Conservation (phyloP, 2,888 invertebrate species). For the Lamellibrachia columna region DNA sequence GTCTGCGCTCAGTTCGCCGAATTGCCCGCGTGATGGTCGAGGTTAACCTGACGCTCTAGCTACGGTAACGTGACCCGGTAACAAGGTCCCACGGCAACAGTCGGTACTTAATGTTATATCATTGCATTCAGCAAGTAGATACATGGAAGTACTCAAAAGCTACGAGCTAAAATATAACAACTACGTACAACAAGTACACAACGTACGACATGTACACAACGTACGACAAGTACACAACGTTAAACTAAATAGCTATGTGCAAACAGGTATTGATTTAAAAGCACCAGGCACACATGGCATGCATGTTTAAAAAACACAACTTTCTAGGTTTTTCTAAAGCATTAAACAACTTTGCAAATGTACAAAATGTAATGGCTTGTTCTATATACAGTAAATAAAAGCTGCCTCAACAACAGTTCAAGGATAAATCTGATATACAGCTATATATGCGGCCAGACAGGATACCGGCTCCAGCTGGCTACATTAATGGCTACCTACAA, state of each 20-base stretch:
- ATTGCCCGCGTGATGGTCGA: not conserved
- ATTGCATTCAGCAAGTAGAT: not conserved
- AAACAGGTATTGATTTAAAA: not conserved
- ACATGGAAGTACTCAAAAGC: not conserved
- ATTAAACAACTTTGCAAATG: not conserved
- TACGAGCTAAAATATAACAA: not conserved
- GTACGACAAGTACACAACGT: not conserved
- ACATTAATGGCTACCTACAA: not conserved
- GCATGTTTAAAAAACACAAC: not conserved
- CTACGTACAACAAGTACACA: not conserved
- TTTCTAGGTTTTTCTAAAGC: not conserved
- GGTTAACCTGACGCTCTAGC: not conserved
- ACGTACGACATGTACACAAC: not conserved
- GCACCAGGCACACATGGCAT: not conserved
- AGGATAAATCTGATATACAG: not conserved
- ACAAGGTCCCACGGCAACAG: not conserved
- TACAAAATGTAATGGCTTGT: not conserved
- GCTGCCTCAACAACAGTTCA: not conserved
- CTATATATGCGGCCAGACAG: not conserved
- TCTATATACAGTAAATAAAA: not conserved
- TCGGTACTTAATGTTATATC: not conserved
- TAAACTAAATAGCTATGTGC: not conserved
- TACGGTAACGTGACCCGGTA: not conserved
- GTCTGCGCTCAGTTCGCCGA: not conserved
- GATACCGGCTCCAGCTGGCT: not conserved